Conservation (phyloP, 2,888 invertebrate species). For the Microplitis deprimator region DNA sequence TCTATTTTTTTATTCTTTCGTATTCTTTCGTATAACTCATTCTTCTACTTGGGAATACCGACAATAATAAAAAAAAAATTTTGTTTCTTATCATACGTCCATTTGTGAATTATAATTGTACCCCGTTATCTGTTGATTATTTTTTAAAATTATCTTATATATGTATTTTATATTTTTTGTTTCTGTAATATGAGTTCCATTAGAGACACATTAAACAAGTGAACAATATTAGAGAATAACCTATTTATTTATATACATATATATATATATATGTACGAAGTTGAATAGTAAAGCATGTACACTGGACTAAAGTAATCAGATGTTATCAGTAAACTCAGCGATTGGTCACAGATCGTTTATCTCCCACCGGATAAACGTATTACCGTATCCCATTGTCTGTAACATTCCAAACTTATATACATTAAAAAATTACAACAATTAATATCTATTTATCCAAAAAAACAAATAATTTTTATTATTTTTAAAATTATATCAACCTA, state of each 20-base stretch:
- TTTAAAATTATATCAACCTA: neutral
- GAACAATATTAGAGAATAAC: conserved; percentile 28
- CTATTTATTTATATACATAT: conserved; percentile 37
- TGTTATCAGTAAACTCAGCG: conserved; percentile 58
- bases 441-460: neutral
- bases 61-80: neutral
- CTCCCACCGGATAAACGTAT: conserved; percentile 56
- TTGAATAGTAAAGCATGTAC: conserved; percentile 36
- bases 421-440: neutral
- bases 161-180: neutral
- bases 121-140: neutral
- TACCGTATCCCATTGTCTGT: conserved; percentile 52
- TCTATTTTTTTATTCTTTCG: neutral
- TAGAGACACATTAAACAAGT: neutral
- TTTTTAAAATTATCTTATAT: neutral
- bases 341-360: conserved; percentile 62
- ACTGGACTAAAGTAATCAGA: conserved; percentile 61
- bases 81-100: neutral
- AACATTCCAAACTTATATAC: conserved; percentile 20
- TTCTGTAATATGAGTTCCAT: neutral
- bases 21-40: neutral
- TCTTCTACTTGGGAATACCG: neutral
- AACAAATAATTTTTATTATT: too few relatives aligned
- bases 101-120: neutral
- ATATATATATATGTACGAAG: conserved; percentile 26